Conservation (phyloP, 2,888 invertebrate genomes). For the Blera fallax region DNA sequence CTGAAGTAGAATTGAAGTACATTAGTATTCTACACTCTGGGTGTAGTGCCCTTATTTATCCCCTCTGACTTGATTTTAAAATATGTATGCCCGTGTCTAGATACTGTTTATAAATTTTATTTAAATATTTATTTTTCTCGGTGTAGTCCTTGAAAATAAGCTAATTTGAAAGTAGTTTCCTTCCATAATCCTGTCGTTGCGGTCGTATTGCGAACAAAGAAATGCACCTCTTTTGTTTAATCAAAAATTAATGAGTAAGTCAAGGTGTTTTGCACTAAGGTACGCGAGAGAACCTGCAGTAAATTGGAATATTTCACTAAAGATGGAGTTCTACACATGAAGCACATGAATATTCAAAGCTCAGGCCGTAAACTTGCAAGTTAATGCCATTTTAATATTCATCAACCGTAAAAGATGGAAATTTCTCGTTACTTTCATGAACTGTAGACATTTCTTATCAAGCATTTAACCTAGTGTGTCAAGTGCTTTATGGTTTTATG, state of each 20-base stretch:
- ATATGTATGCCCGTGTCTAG: background rate
- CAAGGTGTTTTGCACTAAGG: slow-evolving; percentile 1
- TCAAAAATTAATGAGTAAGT: slow-evolving; percentile 16
- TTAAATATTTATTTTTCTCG: background rate
- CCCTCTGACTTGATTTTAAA: background rate
- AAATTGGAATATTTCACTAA: slow-evolving; percentile 31
- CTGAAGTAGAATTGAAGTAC: no score
- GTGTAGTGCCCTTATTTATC: no score
- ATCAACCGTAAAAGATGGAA: slow-evolving; percentile 41
- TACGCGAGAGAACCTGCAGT: background rate
- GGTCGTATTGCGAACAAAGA: background rate
- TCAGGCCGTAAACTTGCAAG: slow-evolving; percentile 9
- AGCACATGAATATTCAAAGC: slow-evolving; percentile 38
- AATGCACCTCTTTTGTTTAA: background rate
- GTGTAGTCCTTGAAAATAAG: background rate
- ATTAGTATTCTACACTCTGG: no score
- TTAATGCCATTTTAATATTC: slow-evolving; percentile 43
- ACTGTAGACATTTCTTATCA: slow-evolving; percentile 43
- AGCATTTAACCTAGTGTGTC: slow-evolving; percentile 38
- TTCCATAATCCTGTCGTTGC: background rate
- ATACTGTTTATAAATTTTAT: background rate
- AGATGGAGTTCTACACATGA: slow-evolving; percentile 14
- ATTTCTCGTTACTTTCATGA: slow-evolving; percentile 35
- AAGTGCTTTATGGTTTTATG: slow-evolving; percentile 39
- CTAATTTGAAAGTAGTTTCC: background rate